Evolutionary conservation across 2,113 vertebrate species (phyloP).

Genomic region (Lonchura striata): DNA sequence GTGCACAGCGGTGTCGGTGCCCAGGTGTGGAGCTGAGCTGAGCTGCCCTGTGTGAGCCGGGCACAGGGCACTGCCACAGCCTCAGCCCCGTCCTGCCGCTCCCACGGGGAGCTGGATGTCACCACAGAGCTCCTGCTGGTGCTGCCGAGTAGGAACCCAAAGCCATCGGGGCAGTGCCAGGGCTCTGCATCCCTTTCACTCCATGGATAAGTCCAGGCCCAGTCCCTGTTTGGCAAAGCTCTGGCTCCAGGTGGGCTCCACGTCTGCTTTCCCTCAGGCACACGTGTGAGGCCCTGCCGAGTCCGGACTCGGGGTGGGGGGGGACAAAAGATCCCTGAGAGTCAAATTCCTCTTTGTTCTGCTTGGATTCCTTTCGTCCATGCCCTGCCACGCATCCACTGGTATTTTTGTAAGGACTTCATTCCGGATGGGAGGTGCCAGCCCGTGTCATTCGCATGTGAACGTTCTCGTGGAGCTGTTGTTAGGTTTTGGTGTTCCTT

Average conservation of each 20-base stretch:
- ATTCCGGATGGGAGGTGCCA: constrained; percentile 25
- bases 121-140: too few relatives aligned
- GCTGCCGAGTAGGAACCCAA: not conserved
- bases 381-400: constrained; percentile 9
- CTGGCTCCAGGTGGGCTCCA: not conserved
- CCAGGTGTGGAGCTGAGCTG: not conserved
- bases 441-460: constrained; percentile 48
- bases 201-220: not conserved
- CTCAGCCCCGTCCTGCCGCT: not conserved
- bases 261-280: not conserved
- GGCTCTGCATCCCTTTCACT: not conserved
- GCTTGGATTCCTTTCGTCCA: not conserved
- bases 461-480: constrained; percentile 42
- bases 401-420: constrained; percentile 31
- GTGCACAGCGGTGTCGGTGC: not conserved
- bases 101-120: rapidly evolving
- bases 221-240: not conserved
- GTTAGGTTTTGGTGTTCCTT: constrained; percentile 48
- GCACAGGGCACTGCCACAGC: not conserved
- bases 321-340: not conserved
- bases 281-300: not conserved
- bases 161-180: not conserved
- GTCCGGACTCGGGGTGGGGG: not conserved
- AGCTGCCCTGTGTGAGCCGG: not conserved
- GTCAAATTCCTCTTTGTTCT: constrained; percentile 15